Evolutionary conservation across 2,888 invertebrate genomes (phyloP), one percentile per base, ranked within the genome.

Genomic region (Rosalia funebris): DNA sequence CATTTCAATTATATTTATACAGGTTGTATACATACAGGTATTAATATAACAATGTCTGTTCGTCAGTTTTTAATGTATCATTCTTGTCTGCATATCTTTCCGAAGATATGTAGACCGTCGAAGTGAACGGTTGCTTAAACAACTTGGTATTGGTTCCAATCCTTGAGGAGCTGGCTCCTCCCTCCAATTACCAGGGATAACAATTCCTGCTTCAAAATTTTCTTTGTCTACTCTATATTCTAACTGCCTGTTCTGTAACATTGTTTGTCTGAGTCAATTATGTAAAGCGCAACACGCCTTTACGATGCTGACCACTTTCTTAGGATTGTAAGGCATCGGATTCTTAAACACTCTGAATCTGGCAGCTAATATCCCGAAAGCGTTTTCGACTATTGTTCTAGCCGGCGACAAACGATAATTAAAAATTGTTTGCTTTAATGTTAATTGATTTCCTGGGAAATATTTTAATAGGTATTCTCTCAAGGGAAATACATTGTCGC

Each of bases 341-440:
- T 57, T 62, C 46, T 56, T 52, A 11, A 71, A 59, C 4, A 71
- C 55, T 41, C 68, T 55, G 62, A 63, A 69, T 47, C 66, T 62
- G 5, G 54, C 37, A 4, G 54, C 48, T 32, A 71, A 39, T 34
- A 72, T 65, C 10, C 71, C 71, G 59, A 72, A 72, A 7, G 67
- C 46, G 54, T 71, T 71, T 61, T 71, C 68, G 15, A 66, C 68
- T 4, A 39, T 16, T 41, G 56, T 45, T 11, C 70, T 34, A 5
- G 71, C 68, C 31, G 68, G 25, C 1, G 65, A 67, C 10, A 72
- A 17, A 19, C 65, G 32, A 41, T 66, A 66, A 59, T 73, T 73
- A 36, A 72, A 72, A 16, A 67, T 62, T 41, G 45, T 50, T 53
- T 69, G 55, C 4, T 32, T 50, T 14, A 19, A 5, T 2, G 48